Evolutionary conservation across 2,113 vertebrate species (phyloP), one percentile per base, ranked within the genome.

Genomic region (Rhynchomys soricoides): DNA sequence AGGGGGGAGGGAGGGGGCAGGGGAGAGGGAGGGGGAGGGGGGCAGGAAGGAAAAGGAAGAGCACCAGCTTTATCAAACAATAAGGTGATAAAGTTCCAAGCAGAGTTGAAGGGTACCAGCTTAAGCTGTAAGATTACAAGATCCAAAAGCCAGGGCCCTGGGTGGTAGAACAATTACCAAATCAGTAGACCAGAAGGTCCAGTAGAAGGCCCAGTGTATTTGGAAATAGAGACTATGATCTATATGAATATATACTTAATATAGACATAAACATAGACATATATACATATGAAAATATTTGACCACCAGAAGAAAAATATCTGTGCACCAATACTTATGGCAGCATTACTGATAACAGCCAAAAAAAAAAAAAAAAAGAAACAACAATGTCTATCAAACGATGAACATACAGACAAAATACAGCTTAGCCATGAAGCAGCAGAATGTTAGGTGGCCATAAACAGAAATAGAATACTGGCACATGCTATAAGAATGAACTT

Each of bases 401-500:
- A 85, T 64, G 37, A 59, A 40, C 37, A 82, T 37, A n/a, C 6
- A 21, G 48, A 52, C 66, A 93, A 79, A 96, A 89, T 66, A 37
- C 4, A 8, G 17, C 40, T 21, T 22, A 85, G 43, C 34, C 83
- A 91, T 83, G 82, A 37, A 95, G 85, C 48, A 95, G 85, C 48
- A 24, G 59, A 87, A 37, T 93, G 50, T 40, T 89, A 96, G 37
- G 64, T 59, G 57, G 22, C 22, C 73, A 94, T 40, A 66, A 95
- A 94, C 70, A 79, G 34, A 1, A 87, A 85, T 85, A 59, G 86
- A 95, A 52, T 87, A 43, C 43, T 57, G 34, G 64, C 26, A 88
- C 3, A 70, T 52, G 70, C 31, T 87, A 55, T 43, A 89, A 45
- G 37, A 37, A 89, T 55, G 15, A 91, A 93, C 45, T 79, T 26